A percentile compares a stretch with the other conserved stretches of the same genome.
phyloP scores from a whole-genome alignment of 2,797 vertebrate species.

The Glossophaga mutica region DNA sequence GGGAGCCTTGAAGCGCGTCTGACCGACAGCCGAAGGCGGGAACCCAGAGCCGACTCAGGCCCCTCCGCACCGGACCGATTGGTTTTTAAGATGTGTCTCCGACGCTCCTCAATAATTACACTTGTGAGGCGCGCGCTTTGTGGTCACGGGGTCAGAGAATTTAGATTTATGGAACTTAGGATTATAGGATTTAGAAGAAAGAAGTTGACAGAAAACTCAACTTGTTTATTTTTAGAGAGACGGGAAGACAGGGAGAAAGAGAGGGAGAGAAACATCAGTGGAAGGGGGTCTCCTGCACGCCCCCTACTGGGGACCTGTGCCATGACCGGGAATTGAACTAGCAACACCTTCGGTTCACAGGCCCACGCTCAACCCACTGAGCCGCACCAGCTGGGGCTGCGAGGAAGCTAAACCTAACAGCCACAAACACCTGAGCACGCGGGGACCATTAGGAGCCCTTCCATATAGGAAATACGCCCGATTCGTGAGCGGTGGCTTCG shows the following conservation, averaged over 20 bases:
- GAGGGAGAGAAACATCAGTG: no score
- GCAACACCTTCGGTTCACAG: no score
- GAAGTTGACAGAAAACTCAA: neutral
- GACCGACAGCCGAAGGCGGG: neutral
- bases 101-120: neutral
- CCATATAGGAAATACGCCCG: neutral
- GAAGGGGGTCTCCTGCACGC: no score
- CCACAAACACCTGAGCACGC: neutral
- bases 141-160: neutral
- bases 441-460: neutral
- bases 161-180: neutral
- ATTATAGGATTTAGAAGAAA: neutral
- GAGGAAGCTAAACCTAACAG: neutral
- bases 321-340: no score
- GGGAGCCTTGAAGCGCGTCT: neutral
- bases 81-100: neutral
- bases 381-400: neutral
- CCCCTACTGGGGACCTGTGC: no score
- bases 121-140: neutral
- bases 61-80: neutral
- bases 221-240: no score
- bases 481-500: neutral
- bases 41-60: no score
- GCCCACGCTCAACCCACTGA: no score
- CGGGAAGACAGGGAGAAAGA: neutral